phyloP scores from a whole-genome alignment of 2,888 invertebrate genomes.

The Platypus cylindrus region DNA sequence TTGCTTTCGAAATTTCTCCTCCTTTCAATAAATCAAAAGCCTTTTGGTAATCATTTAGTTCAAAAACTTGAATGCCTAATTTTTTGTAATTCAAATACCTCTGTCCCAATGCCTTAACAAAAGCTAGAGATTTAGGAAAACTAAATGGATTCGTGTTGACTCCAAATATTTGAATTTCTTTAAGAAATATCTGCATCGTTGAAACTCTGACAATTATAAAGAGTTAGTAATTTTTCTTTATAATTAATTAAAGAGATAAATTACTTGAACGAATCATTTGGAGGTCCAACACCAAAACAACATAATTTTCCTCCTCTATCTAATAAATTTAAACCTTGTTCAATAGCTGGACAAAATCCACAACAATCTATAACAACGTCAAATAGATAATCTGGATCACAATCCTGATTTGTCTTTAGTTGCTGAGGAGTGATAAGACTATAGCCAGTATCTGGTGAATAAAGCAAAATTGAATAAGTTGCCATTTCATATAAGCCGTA shows the following conservation, averaged over 20 bases:
- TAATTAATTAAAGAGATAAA: too few species aligned
- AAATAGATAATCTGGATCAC: conserved; percentile 36
- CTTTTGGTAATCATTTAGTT: conserved; percentile 39
- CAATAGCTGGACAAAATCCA: conserved; percentile 56
- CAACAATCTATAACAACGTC: conserved; percentile 61
- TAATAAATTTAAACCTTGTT: conserved; percentile 44
- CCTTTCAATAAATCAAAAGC: conserved; percentile 42
- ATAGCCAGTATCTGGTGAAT: conserved; percentile 51
- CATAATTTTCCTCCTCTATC: conserved; percentile 50
- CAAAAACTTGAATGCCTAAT: conserved; percentile 44
- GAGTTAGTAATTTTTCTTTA: too few species aligned
- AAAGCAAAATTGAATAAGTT: too few species aligned
- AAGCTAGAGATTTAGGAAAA: conserved; percentile 48
- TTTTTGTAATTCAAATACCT: conserved; percentile 48
- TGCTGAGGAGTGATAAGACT: conserved; percentile 42
- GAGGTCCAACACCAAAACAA: conserved; percentile 53
- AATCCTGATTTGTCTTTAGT: conserved; percentile 31
- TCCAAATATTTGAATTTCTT: conserved; percentile 50
- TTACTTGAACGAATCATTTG: conserved; percentile 36
- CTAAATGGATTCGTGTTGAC: conserved; percentile 55
- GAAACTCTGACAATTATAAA: conserved; percentile 41
- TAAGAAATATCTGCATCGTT: conserved; percentile 47
- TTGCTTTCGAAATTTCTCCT: conserved; percentile 46
- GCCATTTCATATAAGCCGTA: too few species aligned
- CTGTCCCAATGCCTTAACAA: conserved; percentile 49